Base-by-base conservation (phyloP, 2,113 vertebrate species). In the Pavo muticus region DNA sequence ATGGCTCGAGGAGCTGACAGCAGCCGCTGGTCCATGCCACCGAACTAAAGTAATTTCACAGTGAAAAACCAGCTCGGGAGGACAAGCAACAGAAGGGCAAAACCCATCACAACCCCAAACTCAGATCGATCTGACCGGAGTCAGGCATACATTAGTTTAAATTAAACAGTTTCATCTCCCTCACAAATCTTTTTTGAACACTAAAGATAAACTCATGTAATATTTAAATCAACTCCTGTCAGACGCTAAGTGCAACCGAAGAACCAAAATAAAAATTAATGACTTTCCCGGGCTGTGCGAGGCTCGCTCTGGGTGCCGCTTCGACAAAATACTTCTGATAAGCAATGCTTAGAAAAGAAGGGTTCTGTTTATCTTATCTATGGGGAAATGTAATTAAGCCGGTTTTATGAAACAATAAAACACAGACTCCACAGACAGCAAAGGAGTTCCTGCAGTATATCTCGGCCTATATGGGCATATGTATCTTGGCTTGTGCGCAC, bases 31-130 rank as follows among this genome's bases (percentile, higher is more conserved):
- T 96, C 94, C 93, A 89, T 95, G 94, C 94, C 92, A 96, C 92
- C 88, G 69, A 88, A 93, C 96, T 96, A 92, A 96, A 95, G 92
- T 95, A 94, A 97, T 96, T 96, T 95, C 94, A 78, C 91, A 92
- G 90, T 92, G 92, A 93, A 97, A 97, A 95, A 92, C 82, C 94
- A 79, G 88, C 91, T 93, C 70, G 70, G 91, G 80, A 96, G 92
- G 94, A 96, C 96, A 95, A 95, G 94, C 94, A 96, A 87, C 95
- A 96, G 95, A 97, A 95, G 95, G 95, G 95, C 93, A 94, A 90
- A 91, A 92, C 82, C 79, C 95, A 95, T 96, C 96, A 94, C 95
- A 94, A 19, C 87, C 78, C 52, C 1, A 92, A 92, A 91, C 90
- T 92, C 84, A 87, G 91, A 96, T 95, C 91, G 88, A 93, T 80